These are phyloP conservation scores for Philereme transversata DNA, from an alignment of 2,888 invertebrate genomes.

Conservation along the genomic window DNA sequence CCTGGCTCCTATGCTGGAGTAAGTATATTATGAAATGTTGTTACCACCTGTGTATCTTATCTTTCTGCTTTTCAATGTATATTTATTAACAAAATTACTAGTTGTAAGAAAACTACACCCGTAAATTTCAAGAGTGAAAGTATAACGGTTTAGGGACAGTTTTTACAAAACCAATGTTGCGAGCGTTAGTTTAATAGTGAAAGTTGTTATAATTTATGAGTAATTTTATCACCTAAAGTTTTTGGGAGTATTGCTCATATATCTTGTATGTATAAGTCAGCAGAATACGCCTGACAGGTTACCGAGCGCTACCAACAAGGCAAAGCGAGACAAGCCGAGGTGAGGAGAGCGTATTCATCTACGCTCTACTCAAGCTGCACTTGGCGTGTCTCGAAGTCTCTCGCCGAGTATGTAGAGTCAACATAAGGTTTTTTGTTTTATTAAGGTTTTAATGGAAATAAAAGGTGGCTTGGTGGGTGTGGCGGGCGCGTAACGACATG, in stretches of 20 bases:
- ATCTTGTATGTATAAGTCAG: too few species aligned
- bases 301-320: neutral
- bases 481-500: neutral
- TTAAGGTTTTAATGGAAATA: neutral
- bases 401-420: neutral
- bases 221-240: too few species aligned
- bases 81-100: too few species aligned
- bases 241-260: too few species aligned
- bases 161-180: too few species aligned
- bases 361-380: too few species aligned
- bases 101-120: too few species aligned
- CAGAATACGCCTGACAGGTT: neutral
- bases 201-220: too few species aligned
- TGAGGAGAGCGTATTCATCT: neutral
- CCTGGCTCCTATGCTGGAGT: slow-evolving; percentile 76
- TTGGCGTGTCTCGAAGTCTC: neutral
- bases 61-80: neutral
- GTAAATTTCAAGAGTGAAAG: too few species aligned
- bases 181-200: too few species aligned
- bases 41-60: slow-evolving; percentile 1
- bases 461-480: neutral
- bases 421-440: neutral
- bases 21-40: slow-evolving; percentile 37
- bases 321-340: neutral
- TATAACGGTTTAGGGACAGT: too few species aligned